Evolutionary conservation across 2,888 invertebrate genomes (phyloP).

Genomic region (Ichneumoninae sp.): DNA sequence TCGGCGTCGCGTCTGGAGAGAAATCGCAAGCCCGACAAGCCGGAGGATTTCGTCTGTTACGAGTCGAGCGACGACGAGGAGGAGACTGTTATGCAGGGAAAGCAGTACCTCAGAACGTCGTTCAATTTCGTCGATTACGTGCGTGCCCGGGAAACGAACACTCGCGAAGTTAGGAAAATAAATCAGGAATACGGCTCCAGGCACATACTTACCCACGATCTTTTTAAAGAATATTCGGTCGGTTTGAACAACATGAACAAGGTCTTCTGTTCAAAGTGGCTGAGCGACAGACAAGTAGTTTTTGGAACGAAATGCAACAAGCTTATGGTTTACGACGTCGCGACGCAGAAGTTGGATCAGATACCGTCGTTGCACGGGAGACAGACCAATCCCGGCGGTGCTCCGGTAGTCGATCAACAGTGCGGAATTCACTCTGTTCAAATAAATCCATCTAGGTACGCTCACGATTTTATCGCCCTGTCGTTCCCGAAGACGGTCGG

Average conservation of each 20-base stretch:
- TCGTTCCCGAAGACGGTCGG: too few species aligned
- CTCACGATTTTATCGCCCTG: not conserved
- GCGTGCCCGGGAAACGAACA: slow-evolving; percentile 90
- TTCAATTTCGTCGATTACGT: slow-evolving; percentile 95
- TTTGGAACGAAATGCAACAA: slow-evolving; percentile 99
- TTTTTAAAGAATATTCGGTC: slow-evolving; percentile 94
- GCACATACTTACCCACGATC: slow-evolving; percentile 95
- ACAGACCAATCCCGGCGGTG: slow-evolving; percentile 85
- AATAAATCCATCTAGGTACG: slow-evolving; percentile 92
- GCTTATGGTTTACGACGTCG: slow-evolving; percentile 96
- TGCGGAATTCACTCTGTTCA: slow-evolving; percentile 97
- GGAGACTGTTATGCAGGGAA: slow-evolving; percentile 90
- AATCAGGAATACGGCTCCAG: slow-evolving; percentile 93
- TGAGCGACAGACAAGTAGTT: slow-evolving; percentile 96
- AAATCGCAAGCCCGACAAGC: slow-evolving; percentile 93
- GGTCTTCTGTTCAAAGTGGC: slow-evolving; percentile 98
- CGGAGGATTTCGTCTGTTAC: slow-evolving; percentile 95
- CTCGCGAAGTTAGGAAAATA: slow-evolving; percentile 89
- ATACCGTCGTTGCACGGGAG: slow-evolving; percentile 93
- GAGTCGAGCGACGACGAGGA: slow-evolving; percentile 95
- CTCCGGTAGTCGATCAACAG: slow-evolving; percentile 88
- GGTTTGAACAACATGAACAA: slow-evolving; percentile 95
- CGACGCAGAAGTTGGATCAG: slow-evolving; percentile 93
- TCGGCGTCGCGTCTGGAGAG: slow-evolving; percentile 87
- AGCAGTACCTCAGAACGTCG: slow-evolving; percentile 91